Conservation (phyloP, 2,888 invertebrate species). For the Quadriops clusia region DNA sequence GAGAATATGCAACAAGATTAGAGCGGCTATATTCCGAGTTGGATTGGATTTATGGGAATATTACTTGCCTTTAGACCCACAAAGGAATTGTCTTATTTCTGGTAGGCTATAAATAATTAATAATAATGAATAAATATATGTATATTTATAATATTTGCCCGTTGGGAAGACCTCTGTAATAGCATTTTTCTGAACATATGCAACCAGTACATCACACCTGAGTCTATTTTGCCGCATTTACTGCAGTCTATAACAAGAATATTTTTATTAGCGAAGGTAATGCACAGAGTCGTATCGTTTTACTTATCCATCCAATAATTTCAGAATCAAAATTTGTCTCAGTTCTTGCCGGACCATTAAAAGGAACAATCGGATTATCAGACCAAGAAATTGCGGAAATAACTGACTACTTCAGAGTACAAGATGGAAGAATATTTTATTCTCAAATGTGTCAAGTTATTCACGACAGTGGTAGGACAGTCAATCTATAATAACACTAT, state of each 20-base stretch:
- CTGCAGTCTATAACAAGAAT: too few species aligned
- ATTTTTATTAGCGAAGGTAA: too few species aligned
- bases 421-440: constrained; percentile 66
- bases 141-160: too few species aligned
- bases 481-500: neutral
- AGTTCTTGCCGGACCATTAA: constrained; percentile 54
- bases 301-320: constrained; percentile 14
- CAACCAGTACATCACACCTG: too few species aligned
- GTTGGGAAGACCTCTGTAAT: too few species aligned
- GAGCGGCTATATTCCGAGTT: constrained; percentile 59
- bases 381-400: constrained; percentile 61
- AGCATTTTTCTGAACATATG: too few species aligned
- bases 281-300: too few species aligned
- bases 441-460: constrained; percentile 64
- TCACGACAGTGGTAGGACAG: constrained; percentile 50
- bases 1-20: constrained; percentile 72
- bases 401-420: constrained; percentile 67
- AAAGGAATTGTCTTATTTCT: constrained; percentile 55
- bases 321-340: constrained; percentile 63
- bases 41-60: constrained; percentile 61
- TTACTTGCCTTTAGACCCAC: constrained; percentile 56
- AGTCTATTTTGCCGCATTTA: too few species aligned
- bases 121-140: neutral
- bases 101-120: constrained; percentile 37
- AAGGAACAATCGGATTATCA: constrained; percentile 53